These are phyloP conservation scores for Dolichallabes microphthalmus DNA, from an alignment of 2,113 vertebrate genomes.

Conservation along the genomic window DNA sequence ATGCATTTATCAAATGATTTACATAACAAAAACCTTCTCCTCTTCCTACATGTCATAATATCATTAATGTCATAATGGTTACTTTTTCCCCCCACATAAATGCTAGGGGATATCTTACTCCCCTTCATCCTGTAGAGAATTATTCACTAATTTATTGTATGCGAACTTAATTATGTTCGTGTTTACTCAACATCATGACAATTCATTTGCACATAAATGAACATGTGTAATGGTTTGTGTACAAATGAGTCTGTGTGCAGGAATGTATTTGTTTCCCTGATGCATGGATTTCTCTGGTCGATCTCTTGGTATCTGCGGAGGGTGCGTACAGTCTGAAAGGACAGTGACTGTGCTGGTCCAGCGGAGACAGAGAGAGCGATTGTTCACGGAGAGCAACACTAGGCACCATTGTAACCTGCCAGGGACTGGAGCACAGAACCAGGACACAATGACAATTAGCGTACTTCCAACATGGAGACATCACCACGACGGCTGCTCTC, in stretches of 20 bases:
- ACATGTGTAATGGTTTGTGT: neutral
- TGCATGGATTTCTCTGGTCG: neutral
- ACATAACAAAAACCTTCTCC: constrained; percentile 43
- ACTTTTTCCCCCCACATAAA: neutral
- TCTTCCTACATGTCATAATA: constrained; percentile 25
- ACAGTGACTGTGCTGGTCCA: constrained; percentile 63
- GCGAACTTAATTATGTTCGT: neutral
- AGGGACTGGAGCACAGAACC: constrained; percentile 77
- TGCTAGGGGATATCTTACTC: neutral
- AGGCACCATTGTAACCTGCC: constrained; percentile 79
- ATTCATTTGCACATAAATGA: neutral
- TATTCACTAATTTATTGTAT: neutral
- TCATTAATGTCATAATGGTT: constrained; percentile 25
- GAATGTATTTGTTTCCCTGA: neutral
- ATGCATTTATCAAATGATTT: constrained; percentile 28
- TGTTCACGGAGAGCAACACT: constrained; percentile 78
- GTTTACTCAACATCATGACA: neutral
- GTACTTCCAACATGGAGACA: constrained; percentile 71
- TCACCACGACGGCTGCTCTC: constrained; percentile 70
- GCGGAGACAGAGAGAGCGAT: constrained; percentile 64
- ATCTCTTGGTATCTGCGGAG: neutral
- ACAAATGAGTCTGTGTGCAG: neutral
- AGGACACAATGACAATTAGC: constrained; percentile 75
- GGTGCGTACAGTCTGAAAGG: constrained; percentile 69
- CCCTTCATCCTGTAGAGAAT: neutral